Percentiles rank a stretch among this genome's conserved stretches.
phyloP scores from a whole-genome alignment of 2,888 invertebrate species.

The Drosophila pseudotakahashii region DNA sequence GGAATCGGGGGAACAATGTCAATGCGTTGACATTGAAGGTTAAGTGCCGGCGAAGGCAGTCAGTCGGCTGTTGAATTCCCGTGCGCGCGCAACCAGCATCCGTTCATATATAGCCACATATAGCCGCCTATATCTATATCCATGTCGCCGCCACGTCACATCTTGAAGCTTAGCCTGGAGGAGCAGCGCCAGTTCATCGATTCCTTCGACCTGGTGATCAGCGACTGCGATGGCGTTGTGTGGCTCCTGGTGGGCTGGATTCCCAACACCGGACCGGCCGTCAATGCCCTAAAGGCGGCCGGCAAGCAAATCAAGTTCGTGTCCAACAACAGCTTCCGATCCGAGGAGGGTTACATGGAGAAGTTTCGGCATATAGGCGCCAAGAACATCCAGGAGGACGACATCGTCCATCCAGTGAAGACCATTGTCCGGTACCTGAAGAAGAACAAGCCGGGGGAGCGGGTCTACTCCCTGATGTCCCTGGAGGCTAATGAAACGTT shows the following conservation, averaged over 20 bases:
- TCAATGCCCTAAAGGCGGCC: constrained; percentile 80
- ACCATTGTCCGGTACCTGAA: constrained; percentile 85
- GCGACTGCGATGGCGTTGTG: constrained; percentile 87
- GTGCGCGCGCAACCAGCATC: constrained; percentile 66
- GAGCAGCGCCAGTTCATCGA: constrained; percentile 83
- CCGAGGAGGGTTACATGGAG: constrained; percentile 76
- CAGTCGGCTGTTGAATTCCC: constrained; percentile 40
- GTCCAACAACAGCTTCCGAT: constrained; percentile 84
- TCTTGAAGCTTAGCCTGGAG: constrained; percentile 67
- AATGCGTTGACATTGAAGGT: constrained; percentile 67
- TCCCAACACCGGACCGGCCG: constrained; percentile 80
- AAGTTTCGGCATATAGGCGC: constrained; percentile 73
- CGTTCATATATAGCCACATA: constrained; percentile 8
- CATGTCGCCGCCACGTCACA: constrained; percentile 61
- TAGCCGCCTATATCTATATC: neutral
- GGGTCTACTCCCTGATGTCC: constrained; percentile 84
- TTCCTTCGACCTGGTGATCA: constrained; percentile 86
- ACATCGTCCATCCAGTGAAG: constrained; percentile 84
- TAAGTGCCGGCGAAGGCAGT: constrained; percentile 49
- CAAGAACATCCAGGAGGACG: constrained; percentile 57
- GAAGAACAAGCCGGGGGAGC: constrained; percentile 83
- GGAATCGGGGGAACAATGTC: constrained; percentile 33
- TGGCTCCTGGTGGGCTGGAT: constrained; percentile 83
- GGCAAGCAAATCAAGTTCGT: constrained; percentile 84
- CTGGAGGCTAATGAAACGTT: constrained; percentile 80